Evolutionary conservation across 2,797 vertebrate genomes (phyloP).

Genomic region (Cossypha caffra): DNA sequence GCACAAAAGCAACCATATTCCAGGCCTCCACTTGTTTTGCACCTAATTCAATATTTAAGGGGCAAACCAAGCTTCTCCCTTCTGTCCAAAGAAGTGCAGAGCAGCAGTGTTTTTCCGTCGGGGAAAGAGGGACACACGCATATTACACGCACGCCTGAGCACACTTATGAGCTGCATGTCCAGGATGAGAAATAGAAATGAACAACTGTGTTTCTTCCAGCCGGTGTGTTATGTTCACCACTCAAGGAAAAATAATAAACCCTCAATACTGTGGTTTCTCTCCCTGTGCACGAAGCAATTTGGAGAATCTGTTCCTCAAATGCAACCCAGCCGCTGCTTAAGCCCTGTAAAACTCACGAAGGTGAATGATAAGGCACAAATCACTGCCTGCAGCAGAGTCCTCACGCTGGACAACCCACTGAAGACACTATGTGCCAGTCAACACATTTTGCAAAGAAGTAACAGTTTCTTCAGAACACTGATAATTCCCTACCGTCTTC

Average conservation of each 20-base stretch:
- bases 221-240: background rate
- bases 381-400: background rate
- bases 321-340: background rate
- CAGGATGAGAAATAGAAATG: background rate
- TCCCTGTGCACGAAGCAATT: background rate
- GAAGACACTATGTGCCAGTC: background rate
- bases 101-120: background rate
- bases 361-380: background rate
- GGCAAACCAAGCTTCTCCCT: background rate
- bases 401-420: background rate
- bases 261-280: background rate
- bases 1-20: rapidly evolving
- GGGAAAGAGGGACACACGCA: background rate
- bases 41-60: background rate
- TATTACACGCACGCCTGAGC: background rate
- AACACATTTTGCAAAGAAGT: background rate
- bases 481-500: background rate
- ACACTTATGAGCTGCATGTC: background rate
- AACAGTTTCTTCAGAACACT: background rate
- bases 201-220: background rate
- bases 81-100: background rate
- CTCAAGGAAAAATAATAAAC: background rate
- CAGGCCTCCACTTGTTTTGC: background rate
- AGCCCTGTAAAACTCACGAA: background rate
- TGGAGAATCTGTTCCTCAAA: background rate